Conservation (phyloP, 2,888 invertebrate species). For the Tubiluchus corallicola region DNA sequence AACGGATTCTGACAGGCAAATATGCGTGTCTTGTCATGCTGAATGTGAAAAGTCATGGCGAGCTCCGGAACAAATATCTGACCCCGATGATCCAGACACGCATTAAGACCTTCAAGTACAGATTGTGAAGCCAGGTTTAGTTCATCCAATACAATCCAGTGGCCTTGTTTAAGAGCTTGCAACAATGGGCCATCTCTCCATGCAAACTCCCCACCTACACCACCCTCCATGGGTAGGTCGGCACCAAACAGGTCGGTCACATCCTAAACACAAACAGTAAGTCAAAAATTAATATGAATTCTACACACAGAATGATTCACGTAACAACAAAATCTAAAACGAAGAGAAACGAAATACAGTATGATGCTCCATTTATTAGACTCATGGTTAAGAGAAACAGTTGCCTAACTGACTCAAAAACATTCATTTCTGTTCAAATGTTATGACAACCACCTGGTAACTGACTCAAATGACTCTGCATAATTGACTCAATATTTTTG, state of each 20-base stretch:
- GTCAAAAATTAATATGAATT: too few relatives aligned
- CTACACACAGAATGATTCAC: too few relatives aligned
- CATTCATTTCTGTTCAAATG: too few relatives aligned
- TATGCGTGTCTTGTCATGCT: slow-evolving; percentile 50
- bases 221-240: slow-evolving; percentile 79
- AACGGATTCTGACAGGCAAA: slow-evolving; percentile 97
- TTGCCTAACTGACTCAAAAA: too few relatives aligned
- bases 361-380: too few relatives aligned
- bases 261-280: too few relatives aligned
- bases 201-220: slow-evolving; percentile 58
- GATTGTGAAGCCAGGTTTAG: slow-evolving; percentile 95
- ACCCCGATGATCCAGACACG: slow-evolving; percentile 90
- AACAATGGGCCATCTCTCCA: slow-evolving; percentile 94
- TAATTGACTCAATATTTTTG: too few relatives aligned
- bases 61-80: slow-evolving; percentile 90
- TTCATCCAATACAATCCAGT: slow-evolving; percentile 86
- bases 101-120: slow-evolving; percentile 92
- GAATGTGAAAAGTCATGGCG: slow-evolving; percentile 57
- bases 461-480: too few relatives aligned
- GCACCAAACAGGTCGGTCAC: slow-evolving; percentile 93
- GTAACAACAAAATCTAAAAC: too few relatives aligned
- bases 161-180: slow-evolving; percentile 69
- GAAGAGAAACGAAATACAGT: too few relatives aligned
- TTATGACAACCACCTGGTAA: too few relatives aligned
- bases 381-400: too few relatives aligned